A percentile compares a stretch with the other conserved stretches of the same genome.
Conservation (phyloP, 2,113 vertebrate species). For the Ivindomyrus marchei region DNA sequence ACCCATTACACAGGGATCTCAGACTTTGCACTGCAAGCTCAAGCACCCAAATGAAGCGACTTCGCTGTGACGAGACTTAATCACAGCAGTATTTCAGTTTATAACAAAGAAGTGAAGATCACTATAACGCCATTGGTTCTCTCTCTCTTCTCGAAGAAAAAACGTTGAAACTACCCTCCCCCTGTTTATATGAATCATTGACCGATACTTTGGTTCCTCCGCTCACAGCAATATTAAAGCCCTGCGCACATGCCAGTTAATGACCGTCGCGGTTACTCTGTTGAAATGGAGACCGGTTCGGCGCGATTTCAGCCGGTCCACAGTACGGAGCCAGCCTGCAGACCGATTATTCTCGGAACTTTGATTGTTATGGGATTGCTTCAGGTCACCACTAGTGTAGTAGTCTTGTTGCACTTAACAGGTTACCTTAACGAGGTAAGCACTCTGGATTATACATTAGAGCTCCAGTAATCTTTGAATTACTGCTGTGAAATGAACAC, state of each 20-base stretch:
- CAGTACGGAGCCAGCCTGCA: constrained; percentile 56
- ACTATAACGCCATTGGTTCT: constrained; percentile 56
- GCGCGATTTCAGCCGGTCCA: constrained; percentile 48
- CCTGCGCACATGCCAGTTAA: constrained; percentile 62
- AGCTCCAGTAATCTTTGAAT: background rate
- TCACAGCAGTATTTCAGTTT: background rate
- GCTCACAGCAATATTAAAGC: constrained; percentile 42
- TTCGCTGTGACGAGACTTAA: background rate
- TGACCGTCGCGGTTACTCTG: constrained; percentile 56
- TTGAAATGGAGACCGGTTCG: constrained; percentile 56
- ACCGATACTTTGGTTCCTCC: constrained; percentile 38
- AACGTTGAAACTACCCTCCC: constrained; percentile 49
- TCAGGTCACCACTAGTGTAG: constrained; percentile 85
- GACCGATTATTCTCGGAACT: constrained; percentile 68
- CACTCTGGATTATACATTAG: background rate
- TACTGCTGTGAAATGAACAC: background rate
- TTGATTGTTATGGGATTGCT: constrained; percentile 79
- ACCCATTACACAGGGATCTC: background rate
- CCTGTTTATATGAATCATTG: constrained; percentile 48
- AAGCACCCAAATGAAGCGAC: background rate
- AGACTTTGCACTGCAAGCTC: background rate
- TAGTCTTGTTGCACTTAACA: constrained; percentile 83
- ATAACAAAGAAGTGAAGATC: constrained; percentile 4
- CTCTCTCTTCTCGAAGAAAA: background rate
- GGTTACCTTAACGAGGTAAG: constrained; percentile 77